Percentiles rank a stretch among this genome's conserved stretches.
Conservation (phyloP, 2,888 invertebrate genomes). For the Diaperis boleti region DNA sequence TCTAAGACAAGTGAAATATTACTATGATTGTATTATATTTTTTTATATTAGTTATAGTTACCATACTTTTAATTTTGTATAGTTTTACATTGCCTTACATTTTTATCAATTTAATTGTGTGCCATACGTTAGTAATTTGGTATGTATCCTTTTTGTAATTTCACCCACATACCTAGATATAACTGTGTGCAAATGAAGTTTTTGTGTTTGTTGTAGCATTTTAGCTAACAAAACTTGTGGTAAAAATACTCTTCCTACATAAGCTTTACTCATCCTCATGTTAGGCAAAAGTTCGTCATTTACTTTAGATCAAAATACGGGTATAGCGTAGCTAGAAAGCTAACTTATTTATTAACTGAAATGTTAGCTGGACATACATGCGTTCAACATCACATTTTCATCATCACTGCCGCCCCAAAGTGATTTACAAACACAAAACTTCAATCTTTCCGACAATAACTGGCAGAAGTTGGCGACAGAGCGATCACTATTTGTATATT, state of each 20-base stretch:
- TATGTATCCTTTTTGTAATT: slow-evolving; percentile 16
- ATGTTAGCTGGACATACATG: slow-evolving; percentile 4
- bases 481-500: slow-evolving; percentile 13
- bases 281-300: slow-evolving; percentile 25
- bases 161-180: slow-evolving; percentile 3
- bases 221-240: too few species aligned
- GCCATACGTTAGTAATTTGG: slow-evolving; percentile 33
- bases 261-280: slow-evolving; percentile 28
- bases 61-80: slow-evolving; percentile 39
- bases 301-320: slow-evolving; percentile 34
- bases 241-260: slow-evolving; percentile 20
- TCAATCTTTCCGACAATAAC: slow-evolving; percentile 27
- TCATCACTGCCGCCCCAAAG: too few species aligned
- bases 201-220: slow-evolving; percentile 43
- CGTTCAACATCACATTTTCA: slow-evolving; percentile 22
- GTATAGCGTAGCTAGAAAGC: slow-evolving; percentile 35
- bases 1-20: slow-evolving; percentile 35
- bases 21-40: slow-evolving; percentile 42
- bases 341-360: slow-evolving; percentile 30
- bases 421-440: slow-evolving; percentile 43
- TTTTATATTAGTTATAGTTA: slow-evolving; percentile 45
- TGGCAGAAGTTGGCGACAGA: too few species aligned
- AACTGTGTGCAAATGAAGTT: slow-evolving; percentile 35
- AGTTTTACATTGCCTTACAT: slow-evolving; percentile 38
- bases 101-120: slow-evolving; percentile 37